Evolutionary conservation across 1,140 invertebrate genomes (phyloP).

Genomic region (Heliconius himera): DNA sequence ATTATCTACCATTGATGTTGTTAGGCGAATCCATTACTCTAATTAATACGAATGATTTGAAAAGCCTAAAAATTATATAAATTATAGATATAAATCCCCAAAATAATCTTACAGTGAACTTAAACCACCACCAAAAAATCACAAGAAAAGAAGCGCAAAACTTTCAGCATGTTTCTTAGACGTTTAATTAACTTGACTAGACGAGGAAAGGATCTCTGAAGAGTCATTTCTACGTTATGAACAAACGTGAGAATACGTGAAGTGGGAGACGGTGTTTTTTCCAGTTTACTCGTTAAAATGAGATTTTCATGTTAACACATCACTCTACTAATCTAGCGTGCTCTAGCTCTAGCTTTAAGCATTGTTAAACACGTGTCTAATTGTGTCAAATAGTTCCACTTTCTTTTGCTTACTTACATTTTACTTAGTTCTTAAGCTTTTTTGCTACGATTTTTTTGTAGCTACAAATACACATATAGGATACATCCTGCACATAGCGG

Average conservation of each 20-base stretch:
- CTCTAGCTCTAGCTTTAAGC: conserved; percentile 8
- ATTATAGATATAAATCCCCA: background rate
- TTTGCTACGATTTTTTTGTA: too few relatives aligned
- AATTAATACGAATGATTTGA: too few relatives aligned
- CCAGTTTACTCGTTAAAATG: background rate
- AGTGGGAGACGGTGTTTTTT: conserved; percentile 9
- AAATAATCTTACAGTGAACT: background rate
- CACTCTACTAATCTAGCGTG: conserved; percentile 12
- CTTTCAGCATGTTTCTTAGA: background rate
- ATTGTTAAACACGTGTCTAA: background rate
- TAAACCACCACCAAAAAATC: background rate
- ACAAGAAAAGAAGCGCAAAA: background rate
- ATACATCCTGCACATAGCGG: too few relatives aligned
- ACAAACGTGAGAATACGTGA: conserved; percentile 10
- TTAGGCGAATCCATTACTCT: too few relatives aligned
- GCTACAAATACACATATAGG: too few relatives aligned
- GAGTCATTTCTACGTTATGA: conserved; percentile 12
- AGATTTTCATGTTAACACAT: conserved; percentile 1
- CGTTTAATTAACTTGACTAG: conserved; percentile 7
- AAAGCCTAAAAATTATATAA: too few relatives aligned
- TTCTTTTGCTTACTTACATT: background rate
- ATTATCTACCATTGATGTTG: too few relatives aligned
- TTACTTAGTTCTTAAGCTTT: background rate
- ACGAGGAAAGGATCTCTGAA: background rate
- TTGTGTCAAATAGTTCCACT: background rate